phyloP scores from a whole-genome alignment of 2,113 vertebrate genomes.

The Platichthys flesus region DNA sequence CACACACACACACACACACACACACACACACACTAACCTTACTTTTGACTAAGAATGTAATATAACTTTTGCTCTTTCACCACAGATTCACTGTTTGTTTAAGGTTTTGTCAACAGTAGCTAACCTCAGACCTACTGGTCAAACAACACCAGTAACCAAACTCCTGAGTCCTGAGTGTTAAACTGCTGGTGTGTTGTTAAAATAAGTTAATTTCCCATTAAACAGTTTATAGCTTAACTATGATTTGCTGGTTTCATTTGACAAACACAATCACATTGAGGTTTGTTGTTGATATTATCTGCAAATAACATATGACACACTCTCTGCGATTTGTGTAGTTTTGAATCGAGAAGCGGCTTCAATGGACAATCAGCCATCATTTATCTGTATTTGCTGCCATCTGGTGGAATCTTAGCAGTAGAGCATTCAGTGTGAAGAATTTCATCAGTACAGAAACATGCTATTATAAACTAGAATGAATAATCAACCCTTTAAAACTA shows the following conservation, averaged over 20 bases:
- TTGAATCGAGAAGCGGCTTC: not conserved
- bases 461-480: not conserved
- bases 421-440: not conserved
- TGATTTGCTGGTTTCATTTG: not conserved
- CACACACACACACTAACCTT: too few species aligned
- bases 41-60: too few species aligned
- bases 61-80: too few species aligned
- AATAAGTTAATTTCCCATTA: not conserved
- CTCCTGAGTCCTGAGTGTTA: too few species aligned
- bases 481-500: not conserved
- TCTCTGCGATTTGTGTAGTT: not conserved
- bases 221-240: not conserved
- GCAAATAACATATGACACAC: not conserved
- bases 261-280: too few species aligned
- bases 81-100: too few species aligned
- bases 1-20: not conserved
- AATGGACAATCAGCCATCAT: not conserved
- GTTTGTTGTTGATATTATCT: too few species aligned
- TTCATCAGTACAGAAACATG: not conserved
- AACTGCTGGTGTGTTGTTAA: too few species aligned
- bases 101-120: too few species aligned
- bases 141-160: too few species aligned
- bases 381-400: conserved; percentile 56
- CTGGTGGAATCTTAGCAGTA: conserved; percentile 50
- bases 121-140: too few species aligned